Evolutionary conservation across 2,113 vertebrate genomes (phyloP), one percentile per base, ranked within the genome.

Genomic region (Gulo gulo): DNA sequence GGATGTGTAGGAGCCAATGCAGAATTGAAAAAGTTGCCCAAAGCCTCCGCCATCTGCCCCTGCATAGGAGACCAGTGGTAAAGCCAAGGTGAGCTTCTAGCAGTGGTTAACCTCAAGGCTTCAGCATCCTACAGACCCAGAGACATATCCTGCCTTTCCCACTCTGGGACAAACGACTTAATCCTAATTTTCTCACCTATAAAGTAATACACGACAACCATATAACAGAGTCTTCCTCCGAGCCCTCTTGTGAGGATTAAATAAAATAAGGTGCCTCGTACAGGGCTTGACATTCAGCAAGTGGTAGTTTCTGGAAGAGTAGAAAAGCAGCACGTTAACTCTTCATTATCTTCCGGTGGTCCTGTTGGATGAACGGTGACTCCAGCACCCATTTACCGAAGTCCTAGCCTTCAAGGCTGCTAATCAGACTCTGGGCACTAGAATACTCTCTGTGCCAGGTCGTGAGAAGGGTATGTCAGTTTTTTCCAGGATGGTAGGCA

Each of bases 401-500:
- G 36, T 18, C 39, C 78, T 63, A 92, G 45, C 18, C 42, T 24
- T 91, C 4, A 15, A 71, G 14, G 31, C 61, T 91, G 65, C 85
- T 96, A 76, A 95, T 88, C 52, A 94, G 91, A 88, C 69, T 26
- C 65, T 63, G 21, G 23, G 39, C 65, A 95, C 39, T 45, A 84
- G 73, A 88, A 96, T 79, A 74, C 87, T 88, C 34, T 93, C 45
- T 42, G 45, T 93, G 95, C 95, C 97, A 96, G 91, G 82, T 92
- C 85, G 23, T 69, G 34, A 90, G 67, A 81, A 85, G 24, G 29
- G 52, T 63, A 78, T 81, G 85, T 96, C 96, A 86, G 85, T 96
- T 88, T 97, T 95, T 97, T 97, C 95, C 88, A 94, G 85, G 79
- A 81, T 79, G 65, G 85, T 78, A 88, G 95, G 88, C 82, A 96